A percentile compares a stretch with the other conserved stretches of the same genome.
Evolutionary conservation across 2,888 invertebrate species (phyloP).

Genomic region (Drosophila flavopinicola): DNA sequence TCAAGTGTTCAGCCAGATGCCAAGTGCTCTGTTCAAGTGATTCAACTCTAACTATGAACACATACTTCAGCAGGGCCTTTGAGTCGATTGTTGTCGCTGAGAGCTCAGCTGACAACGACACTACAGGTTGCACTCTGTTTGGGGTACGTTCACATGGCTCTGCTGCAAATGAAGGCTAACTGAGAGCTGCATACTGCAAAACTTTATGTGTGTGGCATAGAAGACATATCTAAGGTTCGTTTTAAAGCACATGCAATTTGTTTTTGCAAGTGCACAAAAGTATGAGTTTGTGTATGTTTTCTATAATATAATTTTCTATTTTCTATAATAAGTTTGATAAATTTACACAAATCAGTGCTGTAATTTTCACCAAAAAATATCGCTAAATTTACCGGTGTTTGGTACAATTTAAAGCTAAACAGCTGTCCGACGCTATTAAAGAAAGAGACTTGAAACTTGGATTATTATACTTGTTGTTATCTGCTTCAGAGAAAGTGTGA

Average conservation of each 20-base stretch:
- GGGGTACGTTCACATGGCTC: background rate
- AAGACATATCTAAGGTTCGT: no score
- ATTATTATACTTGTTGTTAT: no score
- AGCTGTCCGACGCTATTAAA: no score
- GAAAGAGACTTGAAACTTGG: no score
- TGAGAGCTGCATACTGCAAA: no score
- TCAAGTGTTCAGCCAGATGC: slow-evolving; percentile 21
- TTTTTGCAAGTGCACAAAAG: background rate
- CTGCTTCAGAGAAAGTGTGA: no score
- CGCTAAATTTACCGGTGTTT: no score
- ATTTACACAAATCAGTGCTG: no score
- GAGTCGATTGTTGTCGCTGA: slow-evolving; percentile 20
- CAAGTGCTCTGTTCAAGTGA: background rate
- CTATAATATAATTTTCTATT: background rate
- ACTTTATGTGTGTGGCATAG: background rate
- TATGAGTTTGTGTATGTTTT: background rate
- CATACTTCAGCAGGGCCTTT: slow-evolving; percentile 11
- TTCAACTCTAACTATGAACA: slow-evolving; percentile 4
- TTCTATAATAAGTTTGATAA: no score
- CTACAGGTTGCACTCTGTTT: slow-evolving; percentile 8
- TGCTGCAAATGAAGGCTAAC: slow-evolving; percentile 29
- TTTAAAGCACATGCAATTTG: background rate
- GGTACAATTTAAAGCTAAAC: no score
- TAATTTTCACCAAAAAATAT: no score
- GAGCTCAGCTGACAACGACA: slow-evolving; percentile 21